These are phyloP conservation scores for Palythoa caribaeorum DNA, from an alignment of 92 coral and sea anemone species.

Conservation along the genomic window DNA sequence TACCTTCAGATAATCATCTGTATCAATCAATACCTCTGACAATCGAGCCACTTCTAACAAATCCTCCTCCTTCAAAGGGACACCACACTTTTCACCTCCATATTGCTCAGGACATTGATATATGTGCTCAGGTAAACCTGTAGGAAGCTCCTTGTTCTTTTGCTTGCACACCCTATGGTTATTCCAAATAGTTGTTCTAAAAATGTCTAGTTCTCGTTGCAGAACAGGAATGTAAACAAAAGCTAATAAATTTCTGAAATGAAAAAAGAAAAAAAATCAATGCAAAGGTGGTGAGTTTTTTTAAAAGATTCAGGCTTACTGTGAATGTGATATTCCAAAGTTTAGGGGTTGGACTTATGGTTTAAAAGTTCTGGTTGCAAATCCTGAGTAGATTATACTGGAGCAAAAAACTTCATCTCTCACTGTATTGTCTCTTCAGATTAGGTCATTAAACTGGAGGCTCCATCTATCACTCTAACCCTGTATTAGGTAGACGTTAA, in stretches of 20 bases:
- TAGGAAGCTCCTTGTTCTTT: conserved; percentile 60
- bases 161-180: conserved; percentile 36
- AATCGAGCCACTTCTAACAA: conserved; percentile 54
- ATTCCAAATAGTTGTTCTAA: conserved; percentile 38
- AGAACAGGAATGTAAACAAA: conserved; percentile 49
- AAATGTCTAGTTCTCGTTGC: conserved; percentile 44
- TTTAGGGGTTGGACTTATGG: background rate
- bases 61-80: conserved; percentile 42
- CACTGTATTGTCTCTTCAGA: background rate
- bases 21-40: conserved; percentile 46
- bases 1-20: conserved; percentile 47
- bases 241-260: conserved; percentile 29
- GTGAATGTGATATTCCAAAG: background rate
- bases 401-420: background rate
- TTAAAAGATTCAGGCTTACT: background rate
- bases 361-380: background rate
- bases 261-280: background rate
- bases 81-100: conserved; percentile 63
- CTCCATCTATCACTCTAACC: background rate
- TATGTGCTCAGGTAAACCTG: conserved; percentile 60
- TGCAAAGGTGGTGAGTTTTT: background rate
- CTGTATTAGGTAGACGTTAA: background rate
- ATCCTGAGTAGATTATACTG: background rate
- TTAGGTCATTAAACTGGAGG: background rate
- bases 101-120: conserved; percentile 52